Conservation (phyloP, 2,888 invertebrate genomes). For the Ectemnius continuus region DNA sequence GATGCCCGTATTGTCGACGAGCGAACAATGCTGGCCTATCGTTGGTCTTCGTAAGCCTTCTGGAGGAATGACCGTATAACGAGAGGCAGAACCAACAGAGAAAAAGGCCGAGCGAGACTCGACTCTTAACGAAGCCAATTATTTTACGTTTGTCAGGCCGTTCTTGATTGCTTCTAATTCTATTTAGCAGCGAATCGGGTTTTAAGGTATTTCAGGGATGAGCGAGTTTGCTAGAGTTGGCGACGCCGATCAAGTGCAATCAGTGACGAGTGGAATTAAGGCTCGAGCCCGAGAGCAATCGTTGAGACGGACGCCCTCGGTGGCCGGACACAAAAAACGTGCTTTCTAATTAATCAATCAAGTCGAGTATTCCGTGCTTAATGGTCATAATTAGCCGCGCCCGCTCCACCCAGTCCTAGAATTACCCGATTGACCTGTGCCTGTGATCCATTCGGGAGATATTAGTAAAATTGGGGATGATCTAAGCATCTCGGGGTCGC, state of each 20-base stretch:
- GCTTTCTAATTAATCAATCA: slow-evolving; percentile 60
- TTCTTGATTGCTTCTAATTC: too few species aligned
- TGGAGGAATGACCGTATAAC: slow-evolving; percentile 45
- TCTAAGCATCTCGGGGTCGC: slow-evolving; percentile 34
- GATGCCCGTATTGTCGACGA: slow-evolving; percentile 30
- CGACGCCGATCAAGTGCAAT: too few species aligned
- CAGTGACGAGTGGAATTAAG: too few species aligned
- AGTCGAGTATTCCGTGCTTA: slow-evolving; percentile 50
- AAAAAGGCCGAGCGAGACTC: not conserved
- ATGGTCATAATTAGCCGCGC: slow-evolving; percentile 53
- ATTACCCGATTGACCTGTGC: slow-evolving; percentile 55
- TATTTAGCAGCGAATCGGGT: too few species aligned
- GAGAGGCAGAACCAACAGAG: slow-evolving; percentile 9
- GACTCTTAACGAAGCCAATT: slow-evolving; percentile 50
- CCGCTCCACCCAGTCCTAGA: slow-evolving; percentile 45
- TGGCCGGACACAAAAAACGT: slow-evolving; percentile 6
- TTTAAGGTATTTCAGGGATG: too few species aligned
- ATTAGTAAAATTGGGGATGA: slow-evolving; percentile 46
- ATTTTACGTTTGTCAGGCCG: slow-evolving; percentile 19
- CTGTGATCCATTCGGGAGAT: slow-evolving; percentile 29
- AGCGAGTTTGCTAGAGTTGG: too few species aligned
- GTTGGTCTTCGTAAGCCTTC: slow-evolving; percentile 42
- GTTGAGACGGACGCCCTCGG: too few species aligned
- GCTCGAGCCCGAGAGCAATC: too few species aligned
- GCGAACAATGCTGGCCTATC: slow-evolving; percentile 48